Evolutionary conservation across 2,888 invertebrate genomes (phyloP), one percentile per base, ranked within the genome.

Genomic region (Drosophila picticornis): DNA sequence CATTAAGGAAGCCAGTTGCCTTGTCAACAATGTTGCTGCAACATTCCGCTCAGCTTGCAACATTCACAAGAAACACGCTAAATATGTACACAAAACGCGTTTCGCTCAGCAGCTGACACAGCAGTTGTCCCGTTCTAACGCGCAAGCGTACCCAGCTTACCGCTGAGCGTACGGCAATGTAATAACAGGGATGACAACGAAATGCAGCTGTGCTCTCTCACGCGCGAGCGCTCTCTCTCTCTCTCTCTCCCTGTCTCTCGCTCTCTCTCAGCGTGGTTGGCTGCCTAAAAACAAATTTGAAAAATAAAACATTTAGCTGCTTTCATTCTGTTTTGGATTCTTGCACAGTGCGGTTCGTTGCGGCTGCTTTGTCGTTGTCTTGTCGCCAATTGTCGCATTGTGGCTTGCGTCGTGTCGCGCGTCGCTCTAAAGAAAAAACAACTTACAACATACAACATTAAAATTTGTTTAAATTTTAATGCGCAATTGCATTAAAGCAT

Each of bases 331-430:
- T 78, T 75, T 78, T 78, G 72, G 78, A 78, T 78, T 78, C 75
- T 78, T 78, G 78, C 72, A 40, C 72, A 61, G 78, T 78, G 80
- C 80, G 77, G 80, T 80, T 77, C 67, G 80, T 62, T 77, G 77
- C 77, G 80, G 80, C 77, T 73, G 64, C 62, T 77, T 57, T 63
- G 73, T 81, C 60, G 71, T 80, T 81, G 75, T 78, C 25, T 52
- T 60, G 66, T 78, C 72, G 87, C 91, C 91, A 91, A 91, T 91
- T 46, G 46, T 89, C 86, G 83, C 88, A 90, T 84, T 90, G 88
- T 91, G 91, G 91, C 87, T 79, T 91, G 75, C 91, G 81, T 84
- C 83, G 89, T 84, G 72, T 72, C 79, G 75, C 79, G 79, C 80
- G 83, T 72, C 77, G 83, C 80, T 83, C 78, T 75, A 29, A 75